A percentile compares a stretch with the other conserved stretches of the same genome.
Conservation (phyloP, 2,113 vertebrate genomes). For the Lynx canadensis region DNA sequence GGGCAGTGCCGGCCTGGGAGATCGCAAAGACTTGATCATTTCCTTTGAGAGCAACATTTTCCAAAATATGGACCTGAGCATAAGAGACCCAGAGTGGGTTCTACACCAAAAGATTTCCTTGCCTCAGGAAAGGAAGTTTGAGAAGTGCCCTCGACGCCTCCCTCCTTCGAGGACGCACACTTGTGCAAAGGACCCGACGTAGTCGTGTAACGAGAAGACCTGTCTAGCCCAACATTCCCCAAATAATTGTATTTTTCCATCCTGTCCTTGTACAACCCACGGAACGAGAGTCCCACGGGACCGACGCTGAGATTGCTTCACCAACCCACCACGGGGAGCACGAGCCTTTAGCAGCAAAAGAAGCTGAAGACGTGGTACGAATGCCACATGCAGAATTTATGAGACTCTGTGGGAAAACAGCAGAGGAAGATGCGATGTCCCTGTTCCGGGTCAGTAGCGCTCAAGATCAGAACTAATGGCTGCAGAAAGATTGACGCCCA, state of each 20-base stretch:
- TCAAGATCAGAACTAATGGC: background rate
- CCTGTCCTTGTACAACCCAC: too few species aligned
- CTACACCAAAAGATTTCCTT: background rate
- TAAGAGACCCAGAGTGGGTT: rapidly evolving
- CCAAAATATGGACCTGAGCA: background rate
- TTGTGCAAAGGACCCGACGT: rapidly evolving
- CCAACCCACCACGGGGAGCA: too few species aligned
- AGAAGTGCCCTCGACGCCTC: background rate
- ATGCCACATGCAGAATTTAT: rapidly evolving
- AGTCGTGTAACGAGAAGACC: rapidly evolving
- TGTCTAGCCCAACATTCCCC: background rate
- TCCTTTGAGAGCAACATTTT: rapidly evolving
- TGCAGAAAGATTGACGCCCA: rapidly evolving
- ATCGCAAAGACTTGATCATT: rapidly evolving
- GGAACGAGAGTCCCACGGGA: background rate
- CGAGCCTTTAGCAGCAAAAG: background rate
- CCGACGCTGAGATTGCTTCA: background rate
- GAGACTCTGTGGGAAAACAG: background rate
- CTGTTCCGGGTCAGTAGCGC: background rate
- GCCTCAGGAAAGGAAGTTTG: background rate
- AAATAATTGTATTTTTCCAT: background rate
- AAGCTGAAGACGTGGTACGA: rapidly evolving
- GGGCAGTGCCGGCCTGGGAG: background rate
- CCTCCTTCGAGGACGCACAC: rapidly evolving
- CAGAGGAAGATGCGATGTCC: rapidly evolving